Base-by-base conservation (phyloP, 2,797 vertebrate species). In the Fringilla coelebs region DNA sequence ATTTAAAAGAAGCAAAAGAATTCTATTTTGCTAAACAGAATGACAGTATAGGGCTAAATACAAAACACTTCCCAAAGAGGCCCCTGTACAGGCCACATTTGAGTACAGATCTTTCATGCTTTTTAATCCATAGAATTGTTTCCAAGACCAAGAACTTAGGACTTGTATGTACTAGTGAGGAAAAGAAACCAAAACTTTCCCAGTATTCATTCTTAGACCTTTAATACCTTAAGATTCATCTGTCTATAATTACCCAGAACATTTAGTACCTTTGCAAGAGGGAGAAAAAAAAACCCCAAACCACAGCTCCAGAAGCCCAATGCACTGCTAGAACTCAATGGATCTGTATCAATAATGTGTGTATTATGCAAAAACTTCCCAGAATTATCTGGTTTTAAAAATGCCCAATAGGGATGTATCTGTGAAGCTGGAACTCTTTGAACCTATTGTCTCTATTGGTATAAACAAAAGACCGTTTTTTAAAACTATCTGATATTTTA, bases 401-500 rank as follows among this genome's bases (percentile, higher is more conserved):
- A 82, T 29, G 15, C 25, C 51, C 55, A 84, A 24, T 3, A 82
- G 51, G 8, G 66, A 52, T 0, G 2, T 12, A 61, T 57, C 48
- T 93, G 46, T 62, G 43, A 78, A 91, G 66, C 0, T 60, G 21
- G 22, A 88, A 45, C 41, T 73, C 63, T 81, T 84, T 94, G 76
- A 95, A 91, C 40, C 28, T 72, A 80, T 83, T 89, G 75, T 77
- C 38, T 81, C 79, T 84, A 80, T 15, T 86, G 32, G 41, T 82
- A 84, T 38, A 94, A 92, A 93, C 34, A 85, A 77, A 80, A 67
- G 5, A 57, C 9, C 5, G 1, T 19, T 86, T 90, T 85, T 66
- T 9, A 19, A 71, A 94, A 90, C 29, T 68, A 95, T 74, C 78
- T 77, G 46, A 18, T 86, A 88, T 67, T 94, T 88, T 40, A 82